Conservation (phyloP, 2,797 vertebrate genomes). For the Sphenodon punctatus region DNA sequence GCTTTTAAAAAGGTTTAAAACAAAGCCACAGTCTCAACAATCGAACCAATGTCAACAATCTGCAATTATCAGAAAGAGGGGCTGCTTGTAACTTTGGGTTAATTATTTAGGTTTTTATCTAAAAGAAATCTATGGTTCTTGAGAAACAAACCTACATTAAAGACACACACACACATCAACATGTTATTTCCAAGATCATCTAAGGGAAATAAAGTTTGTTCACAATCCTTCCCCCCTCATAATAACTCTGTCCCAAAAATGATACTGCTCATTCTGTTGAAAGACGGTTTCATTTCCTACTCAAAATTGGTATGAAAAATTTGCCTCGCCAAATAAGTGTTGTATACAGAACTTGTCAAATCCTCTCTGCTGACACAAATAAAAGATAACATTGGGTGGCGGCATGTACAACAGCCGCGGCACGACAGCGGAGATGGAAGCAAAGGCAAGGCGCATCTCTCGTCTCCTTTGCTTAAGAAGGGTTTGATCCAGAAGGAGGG, state of each 20-base stretch:
- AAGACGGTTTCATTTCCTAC: conserved; percentile 79
- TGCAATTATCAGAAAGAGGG: conserved; percentile 35
- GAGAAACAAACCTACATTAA: conserved; percentile 53
- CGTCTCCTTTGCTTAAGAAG: conserved; percentile 56
- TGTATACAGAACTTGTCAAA: conserved; percentile 78
- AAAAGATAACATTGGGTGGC: conserved; percentile 78
- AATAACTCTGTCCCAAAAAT: conserved; percentile 78
- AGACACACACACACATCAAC: conserved; percentile 61
- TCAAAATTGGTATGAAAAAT: conserved; percentile 77
- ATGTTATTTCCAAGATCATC: conserved; percentile 48
- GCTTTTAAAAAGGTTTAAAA: conserved; percentile 59
- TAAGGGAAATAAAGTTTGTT: conserved; percentile 64
- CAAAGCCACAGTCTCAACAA: conserved; percentile 53
- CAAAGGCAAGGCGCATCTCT: conserved; percentile 67
- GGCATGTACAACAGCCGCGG: conserved; percentile 79
- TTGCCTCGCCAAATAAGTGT: conserved; percentile 77
- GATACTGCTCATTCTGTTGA: conserved; percentile 72
- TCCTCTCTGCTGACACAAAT: conserved; percentile 80
- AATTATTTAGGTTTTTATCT: conserved; percentile 51
- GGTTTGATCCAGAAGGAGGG: conserved; percentile 37
- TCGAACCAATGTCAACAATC: conserved; percentile 55
- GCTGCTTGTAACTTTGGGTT: conserved; percentile 24
- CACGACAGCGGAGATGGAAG: conserved; percentile 71
- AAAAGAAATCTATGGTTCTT: conserved; percentile 29
- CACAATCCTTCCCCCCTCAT: conserved; percentile 57